Evolutionary conservation across 2,888 invertebrate genomes (phyloP), one percentile per base, ranked within the genome.

Genomic region (Conistra vaccinii): DNA sequence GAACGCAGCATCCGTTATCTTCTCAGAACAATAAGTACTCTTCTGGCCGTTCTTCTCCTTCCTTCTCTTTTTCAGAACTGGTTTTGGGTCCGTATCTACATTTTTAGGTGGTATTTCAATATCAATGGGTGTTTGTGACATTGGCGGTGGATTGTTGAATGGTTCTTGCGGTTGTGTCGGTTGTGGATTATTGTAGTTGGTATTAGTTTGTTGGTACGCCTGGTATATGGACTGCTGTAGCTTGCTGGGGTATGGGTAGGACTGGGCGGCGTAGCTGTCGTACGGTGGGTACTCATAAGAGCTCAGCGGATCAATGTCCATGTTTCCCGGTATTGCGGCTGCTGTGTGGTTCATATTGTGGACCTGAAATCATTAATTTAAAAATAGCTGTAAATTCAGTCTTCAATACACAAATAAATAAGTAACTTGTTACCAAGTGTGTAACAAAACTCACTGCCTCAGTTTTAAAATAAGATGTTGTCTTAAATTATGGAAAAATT

Each of bases 281-380:
- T 90, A 92, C 0, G 83, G 58, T 0, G 89, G 85, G 81, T 91
- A 92, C 12, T 92, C 92, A 10, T 93, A 95, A 0, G 88, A 89
- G 71, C 92, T 93, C 3, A 95, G 84, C 0, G 95, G 95, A 55
- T 95, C 95, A 1, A 94, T 68, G 5, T 95, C 95, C 58, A 91
- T 81, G 29, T 55, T 69, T 5, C 32, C 60, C 7, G 69, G 65
- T n/a, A 65, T 5, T 17, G 62, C 9, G 0, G 71, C 32, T 5
- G 85, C 76, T 48, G 89, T 77, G 32, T 89, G 88, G 51, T 91
- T 92, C 93, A 93, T 94, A 80, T 85, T 91, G 63, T 5, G 7
- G 7, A 23, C 26, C 81, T 81, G 62, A 6, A 70, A 81, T 45
- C 0, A 14, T 0, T 14, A 5, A 26, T 39, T 14, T 3, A 12